phyloP scores from a whole-genome alignment of 2,113 vertebrate species.

The Psettodes erumei region DNA sequence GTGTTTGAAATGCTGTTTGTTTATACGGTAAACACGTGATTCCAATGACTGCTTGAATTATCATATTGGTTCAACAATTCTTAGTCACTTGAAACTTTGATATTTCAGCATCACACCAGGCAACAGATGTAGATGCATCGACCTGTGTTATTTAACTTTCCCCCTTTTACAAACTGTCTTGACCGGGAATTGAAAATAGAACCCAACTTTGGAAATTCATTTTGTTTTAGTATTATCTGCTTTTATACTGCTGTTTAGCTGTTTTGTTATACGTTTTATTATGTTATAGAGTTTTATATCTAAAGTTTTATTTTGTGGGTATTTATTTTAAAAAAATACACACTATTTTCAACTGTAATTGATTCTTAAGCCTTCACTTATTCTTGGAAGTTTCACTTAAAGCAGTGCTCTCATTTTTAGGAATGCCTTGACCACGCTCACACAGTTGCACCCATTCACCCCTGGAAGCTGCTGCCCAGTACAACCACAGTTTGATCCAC shows the following conservation, averaged over 20 bases:
- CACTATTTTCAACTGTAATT: not conserved
- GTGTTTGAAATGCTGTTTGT: not conserved
- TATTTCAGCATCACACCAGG: not conserved
- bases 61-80: too few species aligned
- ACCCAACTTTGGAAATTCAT: slow-evolving; percentile 29
- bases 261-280: not conserved
- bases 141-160: not conserved
- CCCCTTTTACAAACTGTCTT: not conserved
- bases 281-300: not conserved
- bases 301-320: not conserved
- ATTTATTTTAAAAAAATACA: not conserved
- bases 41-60: not conserved
- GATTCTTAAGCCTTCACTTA: not conserved
- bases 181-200: not conserved
- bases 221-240: not conserved
- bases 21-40: not conserved
- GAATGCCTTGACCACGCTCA: slow-evolving; percentile 2
- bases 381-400: not conserved
- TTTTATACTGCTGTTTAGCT: not conserved
- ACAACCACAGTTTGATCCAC: not conserved
- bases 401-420: not conserved
- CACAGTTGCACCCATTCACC: not conserved
- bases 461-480: not conserved
- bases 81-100: not conserved
- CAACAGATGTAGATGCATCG: not conserved